These are phyloP conservation scores for Cynopterus brachyotis DNA, from an alignment of 2,113 vertebrate species.

Conservation along the genomic window DNA sequence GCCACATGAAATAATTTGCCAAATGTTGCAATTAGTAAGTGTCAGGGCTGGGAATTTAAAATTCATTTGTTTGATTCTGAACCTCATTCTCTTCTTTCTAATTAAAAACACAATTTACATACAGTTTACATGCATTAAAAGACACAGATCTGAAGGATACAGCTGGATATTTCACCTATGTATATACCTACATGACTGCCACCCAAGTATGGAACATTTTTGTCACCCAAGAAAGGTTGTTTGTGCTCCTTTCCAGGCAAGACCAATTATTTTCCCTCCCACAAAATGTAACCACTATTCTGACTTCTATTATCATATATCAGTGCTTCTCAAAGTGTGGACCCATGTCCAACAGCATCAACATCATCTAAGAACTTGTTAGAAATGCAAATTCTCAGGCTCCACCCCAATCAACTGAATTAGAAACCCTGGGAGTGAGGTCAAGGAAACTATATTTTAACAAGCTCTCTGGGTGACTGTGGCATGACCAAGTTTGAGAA, in stretches of 20 bases:
- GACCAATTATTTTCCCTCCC: rapidly evolving
- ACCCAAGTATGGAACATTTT: background rate
- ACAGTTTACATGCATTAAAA: background rate
- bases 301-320: background rate
- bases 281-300: background rate
- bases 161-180: background rate
- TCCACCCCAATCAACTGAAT: background rate
- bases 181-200: background rate
- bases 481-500: background rate
- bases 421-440: background rate
- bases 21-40: background rate
- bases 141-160: background rate
- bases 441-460: background rate
- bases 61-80: conserved; percentile 8
- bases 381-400: conserved; percentile 21
- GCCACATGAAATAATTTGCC: background rate
- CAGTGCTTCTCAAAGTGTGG: background rate
- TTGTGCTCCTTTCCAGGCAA: background rate
- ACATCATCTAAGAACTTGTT: background rate
- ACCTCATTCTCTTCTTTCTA: conserved; percentile 15
- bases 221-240: background rate
- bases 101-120: background rate
- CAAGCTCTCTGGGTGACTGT: background rate
- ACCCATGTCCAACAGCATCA: background rate
- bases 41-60: background rate